Evolutionary conservation across 2,888 invertebrate species (phyloP).

Genomic region (Drosophila buzzatii): DNA sequence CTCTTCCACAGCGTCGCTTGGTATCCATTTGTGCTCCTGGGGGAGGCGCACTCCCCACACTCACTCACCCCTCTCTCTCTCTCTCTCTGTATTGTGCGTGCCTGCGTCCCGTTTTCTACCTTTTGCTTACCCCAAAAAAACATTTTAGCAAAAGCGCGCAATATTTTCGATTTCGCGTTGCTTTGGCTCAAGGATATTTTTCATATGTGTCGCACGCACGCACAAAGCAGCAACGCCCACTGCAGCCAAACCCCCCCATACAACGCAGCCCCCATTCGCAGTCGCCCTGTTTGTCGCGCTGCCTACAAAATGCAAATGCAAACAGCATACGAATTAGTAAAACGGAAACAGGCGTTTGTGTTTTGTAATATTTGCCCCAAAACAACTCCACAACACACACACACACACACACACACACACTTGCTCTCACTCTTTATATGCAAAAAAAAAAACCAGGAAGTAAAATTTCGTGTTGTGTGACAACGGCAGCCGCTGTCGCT

Average conservation of each 20-base stretch:
- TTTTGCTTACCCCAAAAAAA: constrained; percentile 3
- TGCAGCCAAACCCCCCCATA: not conserved
- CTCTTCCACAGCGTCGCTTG: constrained; percentile 24
- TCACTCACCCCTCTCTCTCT: not conserved
- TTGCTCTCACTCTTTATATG: constrained; percentile 24
- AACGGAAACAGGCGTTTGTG: constrained; percentile 81
- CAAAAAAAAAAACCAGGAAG: constrained; percentile 53
- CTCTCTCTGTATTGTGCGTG: not conserved
- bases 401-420: constrained; percentile 15
- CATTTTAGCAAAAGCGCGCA: constrained; percentile 56
- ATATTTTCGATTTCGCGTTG: constrained; percentile 77
- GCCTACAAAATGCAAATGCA: constrained; percentile 75
- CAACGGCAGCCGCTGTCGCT: constrained; percentile 25
- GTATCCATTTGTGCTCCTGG: constrained; percentile 52
- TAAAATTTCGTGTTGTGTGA: constrained; percentile 62
- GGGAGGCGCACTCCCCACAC: not conserved
- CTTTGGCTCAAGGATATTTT: constrained; percentile 73
- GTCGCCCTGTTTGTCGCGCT: constrained; percentile 31
- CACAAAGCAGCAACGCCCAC: constrained; percentile 49
- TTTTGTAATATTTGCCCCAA: constrained; percentile 79
- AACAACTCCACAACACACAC: constrained; percentile 52
- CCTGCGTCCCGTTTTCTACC: not conserved
- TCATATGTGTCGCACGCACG: constrained; percentile 79
- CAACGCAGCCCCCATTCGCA: not conserved
- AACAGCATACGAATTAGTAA: constrained; percentile 82